Evolutionary conservation across 2,888 invertebrate genomes (phyloP), one percentile per base, ranked within the genome.

Genomic region (Caenorhabditis sp.): DNA sequence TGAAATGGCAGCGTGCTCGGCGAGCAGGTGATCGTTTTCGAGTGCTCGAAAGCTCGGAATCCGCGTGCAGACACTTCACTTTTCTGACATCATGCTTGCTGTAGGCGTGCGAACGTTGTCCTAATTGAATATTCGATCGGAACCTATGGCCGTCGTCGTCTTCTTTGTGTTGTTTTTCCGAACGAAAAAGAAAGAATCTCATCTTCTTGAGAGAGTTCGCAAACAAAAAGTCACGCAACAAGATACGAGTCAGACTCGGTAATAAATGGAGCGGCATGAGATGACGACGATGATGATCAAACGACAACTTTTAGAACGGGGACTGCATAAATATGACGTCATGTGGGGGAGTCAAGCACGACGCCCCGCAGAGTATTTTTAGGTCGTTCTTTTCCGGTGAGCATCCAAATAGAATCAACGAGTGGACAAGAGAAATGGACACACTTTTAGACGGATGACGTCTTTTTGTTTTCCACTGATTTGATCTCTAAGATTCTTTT

Each of bases 91-190:
- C 65, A 65, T 26, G 27, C 13, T 30, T 5, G 30, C 9, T 24
- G 65, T 65, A 65, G 65, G 65, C 65, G 65, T 65, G 65, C 65
- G 65, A 55, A 65, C 63, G 53, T 55, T 45, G 45, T 11, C 53
- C 55, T 65, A 65, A 65, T 65, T 46, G 65, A 65, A 65, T 65
- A 65, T 65, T 65, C 65, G 2, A 65, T 65, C 9, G n/a, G n/a
- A n/a, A n/a, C 20, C 26, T 55, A 46, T 45, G 26, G 22, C 30
- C 27, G 27, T 37, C 11, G 52, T 32, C 20, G 15, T 39, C 24
- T 46, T 65, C 55, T 45, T 41, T 45, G 7, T 9, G 17, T 37
- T 46, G 3, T 26, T 30, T 27, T 37, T 26, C 24, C 22, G 20
- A 27, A 39, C 56, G 56, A 27, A 41, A 32, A 35, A 11, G 35